Evolutionary conservation across 2,113 vertebrate species (phyloP).

Genomic region (Cyanocitta stelleri): DNA sequence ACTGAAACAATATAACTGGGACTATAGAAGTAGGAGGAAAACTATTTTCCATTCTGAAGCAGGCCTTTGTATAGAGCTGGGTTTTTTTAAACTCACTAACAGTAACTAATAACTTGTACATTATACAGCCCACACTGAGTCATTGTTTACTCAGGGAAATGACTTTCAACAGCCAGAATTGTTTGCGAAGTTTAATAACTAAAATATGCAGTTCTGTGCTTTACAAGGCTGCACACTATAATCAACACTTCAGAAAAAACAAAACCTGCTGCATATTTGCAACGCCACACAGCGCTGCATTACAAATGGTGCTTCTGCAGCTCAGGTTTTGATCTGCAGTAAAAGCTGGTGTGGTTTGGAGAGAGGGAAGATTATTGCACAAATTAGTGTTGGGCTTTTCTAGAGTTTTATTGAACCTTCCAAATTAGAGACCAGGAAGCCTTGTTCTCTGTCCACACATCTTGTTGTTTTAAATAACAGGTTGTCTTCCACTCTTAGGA

Average conservation of each 20-base stretch:
- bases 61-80: constrained; percentile 18
- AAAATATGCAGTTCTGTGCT: constrained; percentile 9
- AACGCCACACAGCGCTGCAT: background rate
- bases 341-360: background rate
- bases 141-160: constrained; percentile 55
- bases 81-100: constrained; percentile 15
- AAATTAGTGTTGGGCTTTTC: background rate
- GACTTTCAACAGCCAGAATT: constrained; percentile 49
- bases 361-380: background rate
- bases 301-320: background rate
- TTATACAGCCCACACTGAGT: constrained; percentile 43
- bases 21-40: constrained; percentile 30
- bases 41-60: constrained; percentile 41
- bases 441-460: background rate
- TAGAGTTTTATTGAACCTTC: background rate
- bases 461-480: constrained; percentile 13
- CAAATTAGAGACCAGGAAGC: background rate
- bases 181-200: constrained; percentile 32
- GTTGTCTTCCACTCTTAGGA: background rate
- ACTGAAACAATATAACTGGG: background rate
- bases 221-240: background rate
- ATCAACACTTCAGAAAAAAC: background rate
- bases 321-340: background rate
- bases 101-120: constrained; percentile 44
- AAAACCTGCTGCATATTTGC: background rate